Evolutionary conservation across 2,888 invertebrate genomes (phyloP), one percentile per base, ranked within the genome.

Genomic region (Acanthosoma haemorrhoidale): DNA sequence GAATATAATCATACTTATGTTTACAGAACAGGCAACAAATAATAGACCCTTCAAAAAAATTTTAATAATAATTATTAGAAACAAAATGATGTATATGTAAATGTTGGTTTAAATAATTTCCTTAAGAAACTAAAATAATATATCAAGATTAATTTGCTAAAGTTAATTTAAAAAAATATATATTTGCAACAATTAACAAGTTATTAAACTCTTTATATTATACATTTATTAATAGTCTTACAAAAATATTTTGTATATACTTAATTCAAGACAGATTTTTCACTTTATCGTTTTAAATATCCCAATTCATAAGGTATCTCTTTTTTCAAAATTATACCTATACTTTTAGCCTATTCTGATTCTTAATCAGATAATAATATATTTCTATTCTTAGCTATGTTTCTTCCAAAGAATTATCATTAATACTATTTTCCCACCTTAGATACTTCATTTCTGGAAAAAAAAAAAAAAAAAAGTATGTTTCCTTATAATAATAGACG

Each of bases 321-420:
- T 60, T 31, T 36, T 21, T 67, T 34, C 34, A n/a, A n/a, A 32
- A 15, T 34, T 43, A 51, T 66, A 34, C 38, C 67, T 32, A 13
- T 16, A 34, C 32, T 41, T 15, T 36, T 15, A 16, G 38, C 59
- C 77, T 77, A 77, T 57, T 77, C 77, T 36, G 77, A 77, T 72
- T 77, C 77, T 4, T 77, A 76, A 66, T 77, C 77, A 4, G 77
- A 77, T 72, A 76, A 77, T n/a, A n/a, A 51, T 13, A 77, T 70
- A 11, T 69, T 71, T 21, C 70, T 70, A 11, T 73, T 72, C 31
- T 72, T 70, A 11, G 16, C 43, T 67, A 71, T 43, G 74, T 70
- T 16, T 70, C 70, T 51, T 70, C 70, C n/a, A 57, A 9, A 31
- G 68, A 68, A 43, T 21, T 68, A 36, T 68, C 68, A 39, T 38